Conservation (phyloP, 1,140 invertebrate species). For the Plectrocnemia conspersa region DNA sequence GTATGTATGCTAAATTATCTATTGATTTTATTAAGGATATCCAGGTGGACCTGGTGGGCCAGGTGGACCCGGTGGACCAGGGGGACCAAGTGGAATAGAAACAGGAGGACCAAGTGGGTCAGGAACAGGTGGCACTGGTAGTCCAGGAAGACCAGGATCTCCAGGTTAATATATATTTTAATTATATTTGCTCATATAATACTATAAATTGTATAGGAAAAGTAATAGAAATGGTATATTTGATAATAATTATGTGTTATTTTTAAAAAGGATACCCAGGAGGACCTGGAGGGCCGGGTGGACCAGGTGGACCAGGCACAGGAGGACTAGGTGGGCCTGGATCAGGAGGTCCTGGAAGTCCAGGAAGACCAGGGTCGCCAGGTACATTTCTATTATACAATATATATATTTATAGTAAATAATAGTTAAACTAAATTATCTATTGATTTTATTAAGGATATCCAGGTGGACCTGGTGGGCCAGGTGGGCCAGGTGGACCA, state of each 20-base stretch:
- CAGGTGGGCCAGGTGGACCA: conserved; percentile 17
- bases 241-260: not conserved
- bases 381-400: not conserved
- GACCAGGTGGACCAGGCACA: conserved; percentile 26
- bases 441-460: no score
- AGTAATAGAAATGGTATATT: not conserved
- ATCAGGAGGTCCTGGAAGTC: conserved; percentile 19
- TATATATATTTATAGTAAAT: no score
- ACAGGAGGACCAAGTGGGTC: conserved; percentile 1
- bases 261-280: conserved; percentile 2
- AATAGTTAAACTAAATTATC: no score
- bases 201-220: not conserved
- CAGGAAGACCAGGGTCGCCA: conserved; percentile 18
- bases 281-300: conserved; percentile 24
- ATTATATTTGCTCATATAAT: no score
- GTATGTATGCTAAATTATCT: not conserved
- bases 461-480: conserved; percentile 13
- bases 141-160: conserved; percentile 2
- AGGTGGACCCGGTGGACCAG: conserved; percentile 15
- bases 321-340: conserved; percentile 5
- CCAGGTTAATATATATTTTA: no score
- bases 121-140: not conserved
- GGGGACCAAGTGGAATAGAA: not conserved
- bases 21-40: not conserved
- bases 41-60: conserved; percentile 21